Base-by-base conservation (phyloP, 2,888 invertebrate genomes). In the Seira sanloemensis region DNA sequence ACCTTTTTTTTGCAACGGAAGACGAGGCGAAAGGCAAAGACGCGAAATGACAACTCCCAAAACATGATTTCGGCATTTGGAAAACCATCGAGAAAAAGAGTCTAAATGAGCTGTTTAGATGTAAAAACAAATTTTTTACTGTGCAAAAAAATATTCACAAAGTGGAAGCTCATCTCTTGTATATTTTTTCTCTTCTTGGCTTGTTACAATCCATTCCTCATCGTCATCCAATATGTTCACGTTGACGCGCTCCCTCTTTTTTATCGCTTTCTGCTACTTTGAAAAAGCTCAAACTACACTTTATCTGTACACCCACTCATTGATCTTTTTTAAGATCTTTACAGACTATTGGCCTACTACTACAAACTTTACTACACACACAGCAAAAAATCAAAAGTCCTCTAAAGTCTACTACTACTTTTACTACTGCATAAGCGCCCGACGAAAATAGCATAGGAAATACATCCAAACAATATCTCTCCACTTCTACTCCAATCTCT, bases 281-380 rank as follows among this genome's bases (percentile, higher is more conserved):
- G n/a, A n/a, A n/a, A n/a, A n/a, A 62, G 21, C 62, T 23, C 12
- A 62, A 62, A 62, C 62, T 62, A 62, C 62, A 16, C 62, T 62
- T 62, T 62, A 21, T 23, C 21, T 21, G 21, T 65, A 77, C 82
- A 83, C 82, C 82, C 82, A 83, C 82, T 77, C 82, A 68, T 23
- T 27, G 77, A 83, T 83, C 82, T 83, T 83, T 83, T 83, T 83
- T 77, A 77, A 83, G 82, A 83, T 72, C 73, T 82, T 83, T 50
- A 68, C 62, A 83, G 82, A 68, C 82, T 83, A 77, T 77, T 82
- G 81, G 75, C 81, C 81, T 81, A 71, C 75, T 27, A 72, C 62
- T 58, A 58, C 37, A 7, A 37, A 37, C 37, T 12, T 37, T 37
- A 5, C 37, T 80, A 73, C 80, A 23, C 67, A 73, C 72, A 79